Conservation (phyloP, 2,888 invertebrate species). For the Icerya purchasi region DNA sequence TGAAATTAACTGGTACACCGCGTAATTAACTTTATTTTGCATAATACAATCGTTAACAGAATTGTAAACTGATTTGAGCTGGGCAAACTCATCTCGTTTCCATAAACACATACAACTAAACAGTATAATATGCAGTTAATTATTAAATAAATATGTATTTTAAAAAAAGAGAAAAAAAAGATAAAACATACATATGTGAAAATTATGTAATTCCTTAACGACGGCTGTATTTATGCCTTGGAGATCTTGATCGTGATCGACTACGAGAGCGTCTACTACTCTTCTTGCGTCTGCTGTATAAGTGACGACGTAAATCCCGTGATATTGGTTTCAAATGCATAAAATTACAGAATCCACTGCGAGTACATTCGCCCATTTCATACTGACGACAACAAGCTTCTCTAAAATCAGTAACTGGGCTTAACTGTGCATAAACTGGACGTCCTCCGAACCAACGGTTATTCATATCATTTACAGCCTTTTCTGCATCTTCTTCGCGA, state of each 20-base stretch:
- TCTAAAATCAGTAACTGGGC: conserved; percentile 96
- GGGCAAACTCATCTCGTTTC: too few species aligned
- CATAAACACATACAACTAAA: too few species aligned
- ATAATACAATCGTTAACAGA: too few species aligned
- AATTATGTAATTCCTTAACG: too few species aligned
- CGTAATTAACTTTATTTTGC: too few species aligned
- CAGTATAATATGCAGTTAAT: too few species aligned
- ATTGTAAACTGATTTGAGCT: too few species aligned
- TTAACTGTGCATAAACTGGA: conserved; percentile 93
- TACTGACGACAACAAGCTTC: conserved; percentile 99
- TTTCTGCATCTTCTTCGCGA: conserved; percentile 93
- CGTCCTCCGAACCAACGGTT: conserved; percentile 98
- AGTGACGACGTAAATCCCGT: conserved; percentile 64
- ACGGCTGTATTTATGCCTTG: not conserved
- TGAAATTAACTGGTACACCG: too few species aligned
- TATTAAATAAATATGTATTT: too few species aligned
- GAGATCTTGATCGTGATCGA: not conserved
- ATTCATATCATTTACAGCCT: conserved; percentile 88
- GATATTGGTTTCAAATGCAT: conserved; percentile 99
- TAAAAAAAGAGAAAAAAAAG: too few species aligned
- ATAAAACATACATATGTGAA: too few species aligned
- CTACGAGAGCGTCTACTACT: conserved; percentile 17
- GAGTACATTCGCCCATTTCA: conserved; percentile 97
- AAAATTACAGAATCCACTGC: conserved; percentile 98
- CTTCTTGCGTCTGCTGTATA: conserved; percentile 27